Evolutionary conservation across 1,140 invertebrate genomes (phyloP), one percentile per base, ranked within the genome.

Genomic region (Hetaerina americana): DNA sequence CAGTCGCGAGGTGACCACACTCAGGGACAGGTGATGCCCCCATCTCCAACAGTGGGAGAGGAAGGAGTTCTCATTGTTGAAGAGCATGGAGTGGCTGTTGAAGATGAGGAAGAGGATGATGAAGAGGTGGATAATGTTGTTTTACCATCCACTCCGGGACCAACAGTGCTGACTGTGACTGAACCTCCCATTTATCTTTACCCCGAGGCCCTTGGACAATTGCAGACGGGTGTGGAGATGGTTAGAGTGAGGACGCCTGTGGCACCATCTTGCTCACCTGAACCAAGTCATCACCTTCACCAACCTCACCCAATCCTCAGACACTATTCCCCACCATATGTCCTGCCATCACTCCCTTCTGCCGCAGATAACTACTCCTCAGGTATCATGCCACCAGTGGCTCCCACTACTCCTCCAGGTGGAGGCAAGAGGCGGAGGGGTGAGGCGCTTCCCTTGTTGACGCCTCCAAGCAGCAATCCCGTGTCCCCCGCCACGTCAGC

Each of bases 401-500:
- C 10, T 57, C 40, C 40, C 22, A n/a, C 22, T n/a, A 57, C 40
- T 3, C 40, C 40, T 57, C 40, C 40, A 18, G 26, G 26, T 22
- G 66, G 40, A 69, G 29, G 15, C 71, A 40, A 49, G 66, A 72
- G 26, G 72, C 70, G 68, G 75, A 79, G 24, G 78, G 2, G 76
- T 78, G 74, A 77, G 77, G 77, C 77, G 27, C 78, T 81, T 84
- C 72, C 84, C 81, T 84, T 84, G 1, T 81, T 88, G 0, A 88
- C 88, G 1, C 87, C 88, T 0, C 86, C 90, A 0, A 86, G 86
- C 29, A 90, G 89, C 5, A 85, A 85, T 73, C 83, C 84, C 1
- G 82, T 83, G 15, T 80, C 78, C 18, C 80, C 78, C 26, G 79
- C 82, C 24, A 78, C 79, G 69, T 85, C 85, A 25, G 82, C 85